These are phyloP conservation scores for Pongo abelii DNA, from an alignment of 2,113 vertebrate genomes.

Conservation along the genomic window DNA sequence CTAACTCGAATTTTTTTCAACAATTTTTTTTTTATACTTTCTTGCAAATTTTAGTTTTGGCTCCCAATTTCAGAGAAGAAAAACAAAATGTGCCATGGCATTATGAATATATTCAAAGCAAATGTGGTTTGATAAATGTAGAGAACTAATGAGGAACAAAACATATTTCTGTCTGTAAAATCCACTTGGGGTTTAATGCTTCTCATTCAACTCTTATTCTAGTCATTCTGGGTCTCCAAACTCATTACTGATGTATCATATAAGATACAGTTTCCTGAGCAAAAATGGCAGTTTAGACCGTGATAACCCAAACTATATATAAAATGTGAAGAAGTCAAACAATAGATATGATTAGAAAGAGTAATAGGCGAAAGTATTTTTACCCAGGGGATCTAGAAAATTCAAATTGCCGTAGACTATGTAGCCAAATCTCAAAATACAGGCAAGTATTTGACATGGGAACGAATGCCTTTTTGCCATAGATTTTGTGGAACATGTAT, in stretches of 20 bases:
- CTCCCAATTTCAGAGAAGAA: background rate
- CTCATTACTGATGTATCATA: background rate
- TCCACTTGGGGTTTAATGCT: background rate
- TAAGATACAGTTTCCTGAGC: background rate
- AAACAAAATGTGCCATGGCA: background rate
- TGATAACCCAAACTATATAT: background rate
- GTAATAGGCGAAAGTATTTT: background rate
- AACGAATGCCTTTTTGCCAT: rapidly evolving
- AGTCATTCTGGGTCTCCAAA: background rate
- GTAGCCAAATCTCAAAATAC: background rate
- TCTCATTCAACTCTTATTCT: background rate
- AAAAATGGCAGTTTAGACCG: background rate
- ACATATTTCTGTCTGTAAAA: background rate
- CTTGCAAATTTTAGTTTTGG: background rate
- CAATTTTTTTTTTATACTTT: constrained; percentile 14
- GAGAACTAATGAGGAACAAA: background rate
- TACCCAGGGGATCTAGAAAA: background rate
- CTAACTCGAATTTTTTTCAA: constrained; percentile 16
- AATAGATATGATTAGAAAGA: background rate
- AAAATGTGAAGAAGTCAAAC: background rate
- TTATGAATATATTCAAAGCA: constrained; percentile 8
- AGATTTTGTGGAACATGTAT: background rate
- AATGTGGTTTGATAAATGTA: constrained; percentile 6
- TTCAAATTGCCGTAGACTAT: background rate
- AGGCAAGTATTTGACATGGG: background rate